Conservation (phyloP, 35 echinoderm and acorn worm species). For the Lytechinus pictus region DNA sequence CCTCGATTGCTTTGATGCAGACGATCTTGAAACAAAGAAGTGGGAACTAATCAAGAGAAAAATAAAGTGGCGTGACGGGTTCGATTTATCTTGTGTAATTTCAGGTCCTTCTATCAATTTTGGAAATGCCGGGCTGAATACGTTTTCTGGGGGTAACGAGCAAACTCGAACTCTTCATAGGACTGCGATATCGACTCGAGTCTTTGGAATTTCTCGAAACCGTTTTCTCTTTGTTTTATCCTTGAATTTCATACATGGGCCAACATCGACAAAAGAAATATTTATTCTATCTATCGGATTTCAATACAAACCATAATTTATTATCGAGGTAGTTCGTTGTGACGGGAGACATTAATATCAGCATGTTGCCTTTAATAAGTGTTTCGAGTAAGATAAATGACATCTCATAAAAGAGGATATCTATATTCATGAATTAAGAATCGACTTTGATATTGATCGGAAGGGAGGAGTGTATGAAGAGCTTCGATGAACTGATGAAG, state of each 20-base stretch:
- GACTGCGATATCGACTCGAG: not conserved
- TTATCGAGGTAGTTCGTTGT: not conserved
- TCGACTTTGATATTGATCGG: too few species aligned
- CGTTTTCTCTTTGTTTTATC: not conserved
- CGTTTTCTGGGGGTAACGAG: not conserved
- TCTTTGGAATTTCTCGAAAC: not conserved
- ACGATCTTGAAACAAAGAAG: conserved; percentile 2
- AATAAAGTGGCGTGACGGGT: conserved; percentile 23
- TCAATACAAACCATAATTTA: not conserved
- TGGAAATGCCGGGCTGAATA: conserved; percentile 4
- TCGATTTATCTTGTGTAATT: conserved; percentile 36
- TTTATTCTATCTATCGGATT: not conserved
- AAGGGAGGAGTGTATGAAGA: too few species aligned
- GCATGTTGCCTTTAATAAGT: not conserved
- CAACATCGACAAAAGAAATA: not conserved
- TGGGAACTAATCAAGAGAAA: not conserved
- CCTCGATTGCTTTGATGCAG: not conserved
- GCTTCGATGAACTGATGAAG: too few species aligned
- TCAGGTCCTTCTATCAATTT: not conserved
- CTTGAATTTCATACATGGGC: not conserved
- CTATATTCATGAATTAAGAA: not conserved
- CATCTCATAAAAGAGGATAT: not conserved
- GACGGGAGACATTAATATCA: not conserved
- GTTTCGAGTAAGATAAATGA: not conserved
- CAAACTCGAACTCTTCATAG: not conserved